Evolutionary conservation across 2,797 vertebrate genomes (phyloP).

Genomic region (Schizopygopsis pylzovi): DNA sequence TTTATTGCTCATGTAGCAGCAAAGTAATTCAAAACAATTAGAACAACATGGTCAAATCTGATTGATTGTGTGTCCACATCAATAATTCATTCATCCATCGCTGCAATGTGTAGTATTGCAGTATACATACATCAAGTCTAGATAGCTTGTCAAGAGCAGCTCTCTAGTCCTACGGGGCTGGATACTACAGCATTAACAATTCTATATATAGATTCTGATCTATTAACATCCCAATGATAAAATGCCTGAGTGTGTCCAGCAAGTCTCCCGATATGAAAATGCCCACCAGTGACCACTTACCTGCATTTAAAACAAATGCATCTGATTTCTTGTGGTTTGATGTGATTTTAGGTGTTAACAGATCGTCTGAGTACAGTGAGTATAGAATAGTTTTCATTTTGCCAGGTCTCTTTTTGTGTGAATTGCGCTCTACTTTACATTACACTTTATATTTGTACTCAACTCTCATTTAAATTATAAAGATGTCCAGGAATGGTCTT

Average conservation of each 20-base stretch:
- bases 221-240: conserved; percentile 38
- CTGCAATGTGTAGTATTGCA: neutral
- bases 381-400: neutral
- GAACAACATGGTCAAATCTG: neutral
- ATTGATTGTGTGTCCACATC: neutral
- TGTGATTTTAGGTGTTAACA: neutral
- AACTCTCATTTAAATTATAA: neutral
- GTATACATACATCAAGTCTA: conserved; percentile 10
- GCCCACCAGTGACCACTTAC: neutral
- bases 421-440: neutral
- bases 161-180: neutral
- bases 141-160: neutral
- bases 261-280: conserved; percentile 13
- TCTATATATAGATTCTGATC: conserved; percentile 39
- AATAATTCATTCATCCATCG: neutral
- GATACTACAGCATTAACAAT: conserved; percentile 31
- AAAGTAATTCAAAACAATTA: neutral
- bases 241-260: conserved; percentile 23
- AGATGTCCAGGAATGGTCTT: neutral
- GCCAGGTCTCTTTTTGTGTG: neutral
- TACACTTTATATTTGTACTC: neutral
- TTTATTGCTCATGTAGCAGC: neutral
- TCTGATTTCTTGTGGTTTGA: neutral
- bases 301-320: neutral
- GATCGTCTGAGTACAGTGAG: too few species aligned